Conservation (phyloP, 2,113 vertebrate genomes). For the Nothobranchius kuhntae region DNA sequence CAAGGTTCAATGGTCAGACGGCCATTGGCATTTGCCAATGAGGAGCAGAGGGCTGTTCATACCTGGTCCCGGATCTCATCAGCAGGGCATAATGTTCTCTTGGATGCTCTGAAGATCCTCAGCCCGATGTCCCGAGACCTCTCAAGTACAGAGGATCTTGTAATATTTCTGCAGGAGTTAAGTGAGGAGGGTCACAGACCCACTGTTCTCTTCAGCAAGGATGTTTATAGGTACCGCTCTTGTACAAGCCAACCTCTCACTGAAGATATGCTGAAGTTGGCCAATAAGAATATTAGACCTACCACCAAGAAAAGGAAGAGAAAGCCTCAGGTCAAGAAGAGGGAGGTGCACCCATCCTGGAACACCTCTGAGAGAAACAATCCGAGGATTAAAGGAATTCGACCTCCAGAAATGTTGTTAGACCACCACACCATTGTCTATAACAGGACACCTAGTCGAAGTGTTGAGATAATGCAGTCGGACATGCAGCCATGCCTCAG, state of each 20-base stretch:
- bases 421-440: constrained; percentile 32
- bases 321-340: constrained; percentile 53
- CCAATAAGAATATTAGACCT: constrained; percentile 42
- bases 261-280: constrained; percentile 53
- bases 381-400: constrained; percentile 70
- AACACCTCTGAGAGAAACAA: constrained; percentile 36
- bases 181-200: constrained; percentile 68
- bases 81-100: constrained; percentile 62
- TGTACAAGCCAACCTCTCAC: constrained; percentile 60
- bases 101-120: constrained; percentile 72
- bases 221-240: constrained; percentile 71
- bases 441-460: constrained; percentile 35
- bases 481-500: constrained; percentile 61
- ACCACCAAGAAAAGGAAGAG: constrained; percentile 58
- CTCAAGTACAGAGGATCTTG: constrained; percentile 58
- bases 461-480: constrained; percentile 20
- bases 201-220: constrained; percentile 65
- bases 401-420: constrained; percentile 53
- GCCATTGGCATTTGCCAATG: constrained; percentile 56
- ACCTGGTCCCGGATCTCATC: constrained; percentile 71
- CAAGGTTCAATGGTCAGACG: constrained; percentile 50
- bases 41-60: constrained; percentile 66
- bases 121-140: constrained; percentile 64
- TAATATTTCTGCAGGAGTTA: constrained; percentile 69
- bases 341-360: constrained; percentile 74